Evolutionary conservation across 2,797 vertebrate species (phyloP), one percentile per base, ranked within the genome.

Genomic region (Allobates femoralis): DNA sequence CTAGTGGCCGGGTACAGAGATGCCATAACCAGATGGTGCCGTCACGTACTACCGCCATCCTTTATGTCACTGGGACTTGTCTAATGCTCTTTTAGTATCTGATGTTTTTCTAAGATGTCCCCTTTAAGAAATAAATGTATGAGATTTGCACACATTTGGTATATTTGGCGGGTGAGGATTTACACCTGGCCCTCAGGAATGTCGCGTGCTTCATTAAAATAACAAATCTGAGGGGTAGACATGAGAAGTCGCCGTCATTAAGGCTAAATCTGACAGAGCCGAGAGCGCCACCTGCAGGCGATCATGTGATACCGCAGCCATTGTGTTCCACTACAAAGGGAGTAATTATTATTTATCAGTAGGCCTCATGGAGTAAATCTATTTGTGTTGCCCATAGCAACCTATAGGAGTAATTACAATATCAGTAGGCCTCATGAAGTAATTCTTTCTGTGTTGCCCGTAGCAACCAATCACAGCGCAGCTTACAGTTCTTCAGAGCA

Each of bases 11-110:
- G 60, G 26, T 15, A 5, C 5, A 34, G 18, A 37, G 32, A 69
- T 69, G 56, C 60, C 34, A 12, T 41, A 32, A 71, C n/a, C 76
- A 79, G n/a, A 79, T 85, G 84, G 55, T 80, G 46, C 84, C n/a
- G 76, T 50, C 84, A 64, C 23, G 83, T 1, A 30, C 58, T 14
- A 66, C n/a, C 19, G 58, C 21, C 26, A 37, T 50, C n/a, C 62
- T 79, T 18, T 56, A 41, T 64, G 58, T 19, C 37, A 28, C 19
- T 66, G 41, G 23, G 19, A 71, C 46, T 55, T 53, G 67, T 71
- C 53, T 37, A 46, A 21, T 14, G 34, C 26, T 55, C 56, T 51
- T 8, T 83, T 55, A 71, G 56, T 26, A 71, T 3, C 50, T 82
- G 58, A 76, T 76, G 19, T 37, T 28, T 85, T 73, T 79, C 51